Evolutionary conservation across 2,888 invertebrate species (phyloP), one percentile per base, ranked within the genome.

Genomic region (Proisotoma minuta): DNA sequence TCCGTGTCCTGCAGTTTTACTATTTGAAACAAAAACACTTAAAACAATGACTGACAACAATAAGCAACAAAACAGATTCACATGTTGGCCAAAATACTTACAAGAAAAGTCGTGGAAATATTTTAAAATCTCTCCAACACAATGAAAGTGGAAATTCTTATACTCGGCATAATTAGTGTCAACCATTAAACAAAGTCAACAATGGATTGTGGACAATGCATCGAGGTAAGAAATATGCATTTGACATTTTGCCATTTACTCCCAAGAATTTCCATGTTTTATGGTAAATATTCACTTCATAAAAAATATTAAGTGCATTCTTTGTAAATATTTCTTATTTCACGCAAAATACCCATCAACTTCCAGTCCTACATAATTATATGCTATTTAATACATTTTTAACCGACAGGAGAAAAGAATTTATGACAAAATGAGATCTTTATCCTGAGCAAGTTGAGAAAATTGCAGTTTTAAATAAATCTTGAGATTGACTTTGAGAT

Each of bases 1-100:
- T 18, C 39, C 8, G 20, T 54, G 18, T 39, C 53, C 53, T 54
- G 53, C 29, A 18, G 53, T 54, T 54, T 54, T 22, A 54, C 10
- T 43, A 15, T 43, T 43, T 15, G 43, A 43, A 18, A 20, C 5
- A n/a, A 43, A 15, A 43, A 5, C 15, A 43, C 18, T 5, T 12
- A 43, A 43, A 43, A 15, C n/a, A n/a, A n/a, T n/a, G n/a, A n/a
- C n/a, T n/a, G n/a, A n/a, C n/a, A n/a, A n/a, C n/a, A n/a, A n/a
- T n/a, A n/a, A n/a, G n/a, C n/a, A n/a, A n/a, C n/a, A n/a, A n/a
- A n/a, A n/a, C n/a, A n/a, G n/a, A n/a, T n/a, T n/a, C n/a, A n/a
- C n/a, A n/a, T n/a, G n/a, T n/a, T n/a, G n/a, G n/a, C n/a, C n/a
- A n/a, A n/a, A n/a, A n/a, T n/a, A n/a, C n/a, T n/a, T n/a, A n/a